Evolutionary conservation across 2,113 vertebrate species (phyloP).

Genomic region (Leuciscus idus): DNA sequence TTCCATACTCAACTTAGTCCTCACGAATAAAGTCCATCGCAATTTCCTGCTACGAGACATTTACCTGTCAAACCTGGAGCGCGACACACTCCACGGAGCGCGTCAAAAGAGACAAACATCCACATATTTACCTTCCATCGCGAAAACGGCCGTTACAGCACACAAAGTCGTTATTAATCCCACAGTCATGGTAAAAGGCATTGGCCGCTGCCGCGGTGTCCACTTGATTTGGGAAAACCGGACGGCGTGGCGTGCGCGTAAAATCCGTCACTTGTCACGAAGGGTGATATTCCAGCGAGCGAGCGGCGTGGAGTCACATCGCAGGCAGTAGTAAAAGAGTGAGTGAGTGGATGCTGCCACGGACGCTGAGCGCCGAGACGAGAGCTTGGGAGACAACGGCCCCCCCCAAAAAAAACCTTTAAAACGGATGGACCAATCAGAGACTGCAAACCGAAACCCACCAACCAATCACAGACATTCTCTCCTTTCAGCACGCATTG

Average conservation of each 20-base stretch:
- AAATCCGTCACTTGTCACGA: constrained; percentile 71
- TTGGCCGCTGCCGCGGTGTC: constrained; percentile 67
- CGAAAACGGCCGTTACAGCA: constrained; percentile 73
- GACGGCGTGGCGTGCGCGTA: constrained; percentile 68
- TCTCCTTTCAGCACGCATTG: constrained; percentile 68
- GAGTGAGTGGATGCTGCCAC: constrained; percentile 67
- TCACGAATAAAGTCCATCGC: background rate
- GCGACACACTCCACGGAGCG: constrained; percentile 28
- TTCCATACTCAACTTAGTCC: constrained; percentile 17
- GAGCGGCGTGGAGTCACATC: constrained; percentile 74
- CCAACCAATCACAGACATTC: constrained; percentile 69
- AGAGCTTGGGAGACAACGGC: constrained; percentile 18
- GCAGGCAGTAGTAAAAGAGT: constrained; percentile 78
- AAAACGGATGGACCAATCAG: constrained; percentile 71
- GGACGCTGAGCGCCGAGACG: constrained; percentile 20
- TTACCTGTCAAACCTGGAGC: constrained; percentile 16
- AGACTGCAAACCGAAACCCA: constrained; percentile 62
- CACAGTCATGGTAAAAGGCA: constrained; percentile 75
- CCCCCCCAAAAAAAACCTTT: constrained; percentile 60
- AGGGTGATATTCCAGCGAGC: constrained; percentile 72
- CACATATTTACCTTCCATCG: constrained; percentile 79
- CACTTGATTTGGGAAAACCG: constrained; percentile 64
- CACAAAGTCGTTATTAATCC: constrained; percentile 77
- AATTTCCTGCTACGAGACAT: background rate
- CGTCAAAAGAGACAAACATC: constrained; percentile 40